These are phyloP conservation scores for Pocillopora meandrina DNA, from an alignment of 92 coral and sea anemone species.

Conservation along the genomic window DNA sequence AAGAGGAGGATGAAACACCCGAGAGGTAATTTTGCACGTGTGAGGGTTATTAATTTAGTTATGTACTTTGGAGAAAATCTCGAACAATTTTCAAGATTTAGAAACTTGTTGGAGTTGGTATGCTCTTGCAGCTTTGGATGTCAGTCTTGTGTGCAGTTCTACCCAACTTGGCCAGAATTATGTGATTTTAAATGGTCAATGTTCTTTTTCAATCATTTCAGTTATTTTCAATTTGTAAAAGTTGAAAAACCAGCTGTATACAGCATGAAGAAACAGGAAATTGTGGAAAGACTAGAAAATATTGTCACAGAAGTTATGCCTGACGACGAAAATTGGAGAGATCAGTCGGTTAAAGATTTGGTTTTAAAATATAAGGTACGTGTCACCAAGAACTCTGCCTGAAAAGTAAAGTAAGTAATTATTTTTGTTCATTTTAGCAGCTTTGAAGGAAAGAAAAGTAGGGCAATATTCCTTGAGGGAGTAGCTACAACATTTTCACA, in stretches of 20 bases:
- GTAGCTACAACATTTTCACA: no score
- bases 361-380: constrained; percentile 51
- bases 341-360: constrained; percentile 36
- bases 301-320: constrained; percentile 47
- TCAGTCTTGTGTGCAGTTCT: background rate
- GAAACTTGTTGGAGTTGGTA: background rate
- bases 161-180: background rate
- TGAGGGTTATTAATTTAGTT: background rate
- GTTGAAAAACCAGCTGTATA: constrained; percentile 48
- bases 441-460: no score
- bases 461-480: no score
- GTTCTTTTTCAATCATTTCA: constrained; percentile 29
- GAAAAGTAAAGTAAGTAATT: background rate
- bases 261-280: constrained; percentile 62
- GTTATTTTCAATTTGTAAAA: constrained; percentile 68
- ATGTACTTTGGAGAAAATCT: no score
- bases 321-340: constrained; percentile 13
- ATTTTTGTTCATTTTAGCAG: no score
- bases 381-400: background rate
- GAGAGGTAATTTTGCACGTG: constrained; percentile 16
- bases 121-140: background rate
- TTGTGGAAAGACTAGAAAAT: constrained; percentile 50
- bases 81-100: background rate
- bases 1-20: constrained; percentile 33
- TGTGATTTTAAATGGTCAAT: background rate